Base-by-base conservation (phyloP, 2,888 invertebrate genomes). In the Caenorhabditis sp. region DNA sequence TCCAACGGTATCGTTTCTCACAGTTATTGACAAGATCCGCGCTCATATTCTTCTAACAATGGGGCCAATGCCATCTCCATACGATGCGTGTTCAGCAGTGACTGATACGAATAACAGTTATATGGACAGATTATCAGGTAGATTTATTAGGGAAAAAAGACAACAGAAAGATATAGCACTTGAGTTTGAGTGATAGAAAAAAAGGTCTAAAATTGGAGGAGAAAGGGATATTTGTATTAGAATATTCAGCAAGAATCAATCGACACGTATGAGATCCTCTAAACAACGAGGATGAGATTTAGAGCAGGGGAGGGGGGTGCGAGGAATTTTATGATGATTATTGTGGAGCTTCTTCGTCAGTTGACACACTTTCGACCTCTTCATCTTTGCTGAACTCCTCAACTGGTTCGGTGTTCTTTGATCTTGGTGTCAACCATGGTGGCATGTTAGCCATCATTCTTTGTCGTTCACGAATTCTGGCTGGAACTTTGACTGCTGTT, bases 51-150 rank as follows among this genome's bases (percentile, higher is more conserved):
- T 85, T 2, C 69, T 85, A 14, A 83, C 84, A 14, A 74, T 72
- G 66, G 83, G 82, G 23, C 66, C 81, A 6, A 70, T 81, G 8
- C 79, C 84, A 0, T 84, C 84, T 5, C 85, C 85, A 3, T 85
- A 84, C 66, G 78, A 81, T 23, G 55, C 59, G 10, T 70, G 70
- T 55, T 58, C 66, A 3, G 59, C 69, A 10, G 67, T 74, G 24
- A 63, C 55, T 61, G 64, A 63, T 26, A 58, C 55, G 23, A 72
- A 59, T 26, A 43, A 59, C 23, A 67, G 64, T 36, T 72, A 55
- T 43, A 64, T 67, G 66, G 72, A 72, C 53, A 31, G 61, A 17
- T 37, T 73, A 17, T 68, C 68, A 58, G 73, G 68, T 68, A 60
- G 10, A 57, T 57, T 58, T 24, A 26, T 23, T 26, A 23, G 21